Evolutionary conservation across 2,113 vertebrate genomes (phyloP).

Genomic region (Sorex araneus): DNA sequence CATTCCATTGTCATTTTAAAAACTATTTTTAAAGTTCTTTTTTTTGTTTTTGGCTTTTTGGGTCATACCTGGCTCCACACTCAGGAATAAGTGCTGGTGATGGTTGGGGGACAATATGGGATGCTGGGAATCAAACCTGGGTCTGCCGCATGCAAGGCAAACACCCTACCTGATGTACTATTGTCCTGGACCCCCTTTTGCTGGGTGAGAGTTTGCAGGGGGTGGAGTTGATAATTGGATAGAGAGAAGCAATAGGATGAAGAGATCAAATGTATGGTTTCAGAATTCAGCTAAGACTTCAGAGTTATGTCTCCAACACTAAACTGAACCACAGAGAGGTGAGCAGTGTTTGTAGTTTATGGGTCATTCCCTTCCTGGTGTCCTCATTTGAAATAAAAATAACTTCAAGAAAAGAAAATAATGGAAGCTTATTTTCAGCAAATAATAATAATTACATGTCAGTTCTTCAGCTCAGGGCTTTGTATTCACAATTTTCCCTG

Average conservation of each 20-base stretch:
- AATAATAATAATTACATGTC: not conserved
- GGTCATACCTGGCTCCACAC: no score
- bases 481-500: not conserved
- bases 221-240: not conserved
- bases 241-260: not conserved
- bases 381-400: not conserved
- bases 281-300: not conserved
- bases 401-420: conserved; percentile 19
- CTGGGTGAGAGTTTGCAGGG: not conserved
- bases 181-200: not conserved
- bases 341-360: not conserved
- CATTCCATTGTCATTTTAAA: not conserved
- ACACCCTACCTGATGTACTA: no score
- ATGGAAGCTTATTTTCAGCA: not conserved
- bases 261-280: not conserved
- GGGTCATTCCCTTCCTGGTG: not conserved
- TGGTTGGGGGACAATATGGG: no score
- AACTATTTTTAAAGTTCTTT: no score
- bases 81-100: no score
- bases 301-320: not conserved
- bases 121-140: no score
- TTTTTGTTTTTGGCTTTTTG: no score
- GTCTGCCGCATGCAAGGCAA: no score
- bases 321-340: not conserved
- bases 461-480: not conserved